A percentile compares a stretch with the other conserved stretches of the same genome.
These are phyloP conservation scores for Setophaga petechia DNA, from an alignment of 2,113 vertebrate species.

Conservation along the genomic window DNA sequence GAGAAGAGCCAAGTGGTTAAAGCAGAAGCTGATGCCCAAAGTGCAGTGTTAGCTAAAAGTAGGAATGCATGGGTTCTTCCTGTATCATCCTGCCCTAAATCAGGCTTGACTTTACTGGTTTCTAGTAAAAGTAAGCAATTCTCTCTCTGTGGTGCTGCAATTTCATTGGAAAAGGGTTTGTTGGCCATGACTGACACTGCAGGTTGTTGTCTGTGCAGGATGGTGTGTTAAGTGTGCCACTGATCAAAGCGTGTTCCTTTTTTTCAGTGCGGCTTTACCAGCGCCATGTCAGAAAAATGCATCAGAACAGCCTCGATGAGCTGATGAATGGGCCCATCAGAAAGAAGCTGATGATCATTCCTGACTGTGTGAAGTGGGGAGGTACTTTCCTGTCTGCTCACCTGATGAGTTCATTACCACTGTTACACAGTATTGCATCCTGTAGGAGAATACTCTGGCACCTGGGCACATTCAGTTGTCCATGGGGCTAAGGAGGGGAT, in stretches of 20 bases:
- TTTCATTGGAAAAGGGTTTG: not conserved
- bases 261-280: slow-evolving; percentile 75
- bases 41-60: not conserved
- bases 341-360: slow-evolving; percentile 89
- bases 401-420: not conserved
- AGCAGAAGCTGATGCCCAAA: not conserved
- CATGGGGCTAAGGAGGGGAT: not conserved
- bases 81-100: not conserved
- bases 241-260: not conserved
- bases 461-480: not conserved
- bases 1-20: not conserved
- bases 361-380: slow-evolving; percentile 90
- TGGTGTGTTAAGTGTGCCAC: not conserved
- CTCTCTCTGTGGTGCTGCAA: not conserved
- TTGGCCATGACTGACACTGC: not conserved
- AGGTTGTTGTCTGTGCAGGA: not conserved
- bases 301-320: slow-evolving; percentile 74
- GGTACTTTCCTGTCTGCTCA: slow-evolving; percentile 70
- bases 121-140: not conserved
- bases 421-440: not conserved
- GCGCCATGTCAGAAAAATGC: slow-evolving; percentile 78
- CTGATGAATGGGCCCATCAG: slow-evolving; percentile 95
- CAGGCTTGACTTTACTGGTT: not conserved
- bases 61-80: not conserved
- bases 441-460: not conserved